Percentiles rank a stretch among this genome's conserved stretches.
These are phyloP conservation scores for Vidua chalybeata DNA, from an alignment of 2,113 vertebrate genomes.

Conservation along the genomic window DNA sequence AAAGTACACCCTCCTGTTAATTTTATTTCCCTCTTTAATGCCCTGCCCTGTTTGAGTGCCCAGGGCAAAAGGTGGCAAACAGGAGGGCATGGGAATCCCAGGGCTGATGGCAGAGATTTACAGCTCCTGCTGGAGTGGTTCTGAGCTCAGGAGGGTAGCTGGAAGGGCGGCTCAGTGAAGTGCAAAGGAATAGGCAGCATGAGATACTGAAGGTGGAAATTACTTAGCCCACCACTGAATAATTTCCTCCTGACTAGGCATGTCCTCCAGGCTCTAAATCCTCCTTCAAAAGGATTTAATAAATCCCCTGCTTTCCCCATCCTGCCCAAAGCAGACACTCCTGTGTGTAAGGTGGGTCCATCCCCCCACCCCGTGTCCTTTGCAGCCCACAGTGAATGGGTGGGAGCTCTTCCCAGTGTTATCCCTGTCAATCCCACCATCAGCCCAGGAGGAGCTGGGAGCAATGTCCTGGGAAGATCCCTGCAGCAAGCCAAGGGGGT, in stretches of 20 bases:
- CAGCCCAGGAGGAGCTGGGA: background rate
- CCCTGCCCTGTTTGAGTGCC: background rate
- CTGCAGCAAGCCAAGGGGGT: background rate
- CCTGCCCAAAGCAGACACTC: background rate
- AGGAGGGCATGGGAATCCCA: background rate
- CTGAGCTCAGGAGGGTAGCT: background rate
- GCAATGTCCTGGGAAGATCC: background rate
- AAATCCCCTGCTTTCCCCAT: background rate
- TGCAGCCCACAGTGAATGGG: background rate
- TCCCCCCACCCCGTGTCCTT: background rate
- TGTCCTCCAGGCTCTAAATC: background rate
- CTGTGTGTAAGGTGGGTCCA: background rate
- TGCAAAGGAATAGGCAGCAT: background rate
- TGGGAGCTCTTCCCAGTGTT: background rate
- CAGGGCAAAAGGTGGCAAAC: background rate
- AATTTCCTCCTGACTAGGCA: background rate
- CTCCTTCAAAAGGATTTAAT: background rate
- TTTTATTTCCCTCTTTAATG: background rate
- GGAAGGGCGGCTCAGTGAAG: background rate
- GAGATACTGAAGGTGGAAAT: background rate
- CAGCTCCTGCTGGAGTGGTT: background rate
- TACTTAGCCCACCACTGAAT: background rate
- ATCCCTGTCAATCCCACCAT: rapidly evolving
- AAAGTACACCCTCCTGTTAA: background rate
- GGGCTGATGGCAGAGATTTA: background rate